phyloP scores from a whole-genome alignment of 2,113 vertebrate species.

The Pyrgilauda ruficollis region DNA sequence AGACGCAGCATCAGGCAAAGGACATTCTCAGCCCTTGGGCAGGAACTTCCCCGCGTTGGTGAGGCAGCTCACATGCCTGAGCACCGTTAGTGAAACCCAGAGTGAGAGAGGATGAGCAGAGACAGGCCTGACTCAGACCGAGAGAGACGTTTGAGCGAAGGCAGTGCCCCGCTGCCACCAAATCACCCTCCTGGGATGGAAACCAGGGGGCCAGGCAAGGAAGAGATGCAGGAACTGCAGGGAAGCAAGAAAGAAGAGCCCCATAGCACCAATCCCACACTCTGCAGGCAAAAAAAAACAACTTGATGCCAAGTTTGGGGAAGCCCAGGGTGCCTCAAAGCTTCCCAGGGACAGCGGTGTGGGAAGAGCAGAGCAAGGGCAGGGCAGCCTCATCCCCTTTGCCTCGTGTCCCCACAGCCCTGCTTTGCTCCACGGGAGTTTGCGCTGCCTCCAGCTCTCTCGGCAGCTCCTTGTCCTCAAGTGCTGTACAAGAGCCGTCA shows the following conservation, averaged over 20 bases:
- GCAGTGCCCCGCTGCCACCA: neutral
- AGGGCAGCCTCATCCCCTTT: rapidly evolving
- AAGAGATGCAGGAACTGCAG: neutral
- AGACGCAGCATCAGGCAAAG: rapidly evolving
- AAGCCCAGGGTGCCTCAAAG: neutral
- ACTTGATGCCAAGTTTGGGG: neutral
- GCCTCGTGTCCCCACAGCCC: neutral
- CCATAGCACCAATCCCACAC: neutral
- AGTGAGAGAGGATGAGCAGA: neutral
- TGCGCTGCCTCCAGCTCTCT: neutral
- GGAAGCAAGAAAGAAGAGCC: neutral
- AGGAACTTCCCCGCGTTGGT: rapidly evolving
- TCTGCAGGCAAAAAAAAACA: rapidly evolving
- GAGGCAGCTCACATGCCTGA: neutral
- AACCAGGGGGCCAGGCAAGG: neutral
- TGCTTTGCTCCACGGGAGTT: neutral
- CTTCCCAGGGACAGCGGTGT: neutral
- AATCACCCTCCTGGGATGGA: neutral
- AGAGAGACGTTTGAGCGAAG: neutral
- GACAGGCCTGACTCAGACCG: neutral
- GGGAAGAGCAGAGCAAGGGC: neutral
- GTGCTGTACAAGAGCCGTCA: constrained; percentile 65
- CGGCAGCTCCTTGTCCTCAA: constrained; percentile 58
- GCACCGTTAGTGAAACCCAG: neutral
- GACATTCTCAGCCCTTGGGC: neutral